Percentiles rank a stretch among this genome's conserved stretches.
phyloP scores from a whole-genome alignment of 2,888 invertebrate genomes.

The Teleiodes luculella region DNA sequence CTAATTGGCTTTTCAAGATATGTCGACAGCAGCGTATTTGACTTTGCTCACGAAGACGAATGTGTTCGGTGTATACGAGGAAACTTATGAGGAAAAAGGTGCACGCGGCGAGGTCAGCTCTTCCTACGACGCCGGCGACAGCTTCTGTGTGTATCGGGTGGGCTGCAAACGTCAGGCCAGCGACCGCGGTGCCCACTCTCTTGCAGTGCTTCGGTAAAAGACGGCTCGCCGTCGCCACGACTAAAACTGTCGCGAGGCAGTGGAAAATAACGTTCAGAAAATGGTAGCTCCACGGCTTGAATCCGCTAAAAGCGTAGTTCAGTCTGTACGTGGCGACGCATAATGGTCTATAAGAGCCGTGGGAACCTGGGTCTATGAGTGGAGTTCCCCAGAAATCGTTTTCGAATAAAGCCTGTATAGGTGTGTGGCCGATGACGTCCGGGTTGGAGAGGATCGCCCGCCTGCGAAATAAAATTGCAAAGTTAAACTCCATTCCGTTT shows the following conservation, averaged over 20 bases:
- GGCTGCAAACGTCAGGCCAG: conserved; percentile 93
- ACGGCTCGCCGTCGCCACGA: conserved; percentile 86
- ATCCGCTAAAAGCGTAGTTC: conserved; percentile 87
- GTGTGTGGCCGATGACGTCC: conserved; percentile 91
- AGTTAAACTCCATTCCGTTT: conserved; percentile 31
- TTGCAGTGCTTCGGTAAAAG: conserved; percentile 81
- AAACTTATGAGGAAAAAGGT: conserved; percentile 93
- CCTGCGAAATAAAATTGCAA: conserved; percentile 78
- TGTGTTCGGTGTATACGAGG: conserved; percentile 89
- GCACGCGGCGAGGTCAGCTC: conserved; percentile 95
- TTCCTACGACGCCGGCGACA: conserved; percentile 95
- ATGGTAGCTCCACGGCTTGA: conserved; percentile 91
- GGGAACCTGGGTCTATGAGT: conserved; percentile 93
- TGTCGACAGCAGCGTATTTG: conserved; percentile 60
- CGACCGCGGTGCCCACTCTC: conserved; percentile 83
- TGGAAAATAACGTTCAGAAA: conserved; percentile 92
- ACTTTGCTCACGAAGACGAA: conserved; percentile 79
- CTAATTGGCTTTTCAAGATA: conserved; percentile 46
- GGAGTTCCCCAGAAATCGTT: conserved; percentile 99
- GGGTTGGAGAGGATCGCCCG: conserved; percentile 97
- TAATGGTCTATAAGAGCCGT: conserved; percentile 97
- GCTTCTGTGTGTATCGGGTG: conserved; percentile 99
- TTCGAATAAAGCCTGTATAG: conserved; percentile 88
- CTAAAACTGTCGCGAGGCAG: conserved; percentile 89
- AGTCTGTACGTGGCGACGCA: conserved; percentile 93